Percentiles rank a stretch among this genome's conserved stretches.
These are phyloP conservation scores for Temnothorax ravouxi DNA, from an alignment of 2,888 invertebrate species.

Conservation along the genomic window DNA sequence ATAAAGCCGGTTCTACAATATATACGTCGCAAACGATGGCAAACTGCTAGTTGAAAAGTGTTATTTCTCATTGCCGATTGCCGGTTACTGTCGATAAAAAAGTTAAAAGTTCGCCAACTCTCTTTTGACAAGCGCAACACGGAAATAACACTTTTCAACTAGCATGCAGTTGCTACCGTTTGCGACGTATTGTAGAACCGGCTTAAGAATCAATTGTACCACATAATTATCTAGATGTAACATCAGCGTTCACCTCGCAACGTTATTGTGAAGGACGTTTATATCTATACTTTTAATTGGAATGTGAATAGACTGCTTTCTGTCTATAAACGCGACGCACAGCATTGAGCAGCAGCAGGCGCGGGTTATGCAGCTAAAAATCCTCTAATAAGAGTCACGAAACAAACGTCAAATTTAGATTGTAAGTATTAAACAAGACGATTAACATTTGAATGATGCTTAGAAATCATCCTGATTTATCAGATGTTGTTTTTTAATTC, in stretches of 20 bases:
- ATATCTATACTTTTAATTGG: not conserved
- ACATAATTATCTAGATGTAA: not conserved
- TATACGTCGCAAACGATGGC: no score
- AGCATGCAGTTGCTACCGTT: no score
- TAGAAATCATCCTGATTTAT: not conserved
- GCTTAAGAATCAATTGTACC: no score
- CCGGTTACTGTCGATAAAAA: no score
- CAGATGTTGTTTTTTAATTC: not conserved
- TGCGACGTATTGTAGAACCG: no score
- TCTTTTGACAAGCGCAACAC: no score
- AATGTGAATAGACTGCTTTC: not conserved
- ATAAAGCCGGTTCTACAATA: not conserved
- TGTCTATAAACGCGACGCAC: slow-evolving; percentile 1
- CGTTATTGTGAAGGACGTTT: not conserved
- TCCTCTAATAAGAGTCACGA: slow-evolving; percentile 33
- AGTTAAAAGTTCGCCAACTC: no score
- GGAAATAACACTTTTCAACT: no score
- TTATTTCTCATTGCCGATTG: no score
- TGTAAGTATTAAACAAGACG: not conserved
- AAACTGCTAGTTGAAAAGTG: no score
- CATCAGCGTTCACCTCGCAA: not conserved
- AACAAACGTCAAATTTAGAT: not conserved
- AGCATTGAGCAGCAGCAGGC: slow-evolving; percentile 20
- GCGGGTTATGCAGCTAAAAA: slow-evolving; percentile 12
- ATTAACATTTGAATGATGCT: not conserved